Evolutionary conservation across 2,797 vertebrate genomes (phyloP), one percentile per base, ranked within the genome.

Genomic region (Trichosurus vulpecula): DNA sequence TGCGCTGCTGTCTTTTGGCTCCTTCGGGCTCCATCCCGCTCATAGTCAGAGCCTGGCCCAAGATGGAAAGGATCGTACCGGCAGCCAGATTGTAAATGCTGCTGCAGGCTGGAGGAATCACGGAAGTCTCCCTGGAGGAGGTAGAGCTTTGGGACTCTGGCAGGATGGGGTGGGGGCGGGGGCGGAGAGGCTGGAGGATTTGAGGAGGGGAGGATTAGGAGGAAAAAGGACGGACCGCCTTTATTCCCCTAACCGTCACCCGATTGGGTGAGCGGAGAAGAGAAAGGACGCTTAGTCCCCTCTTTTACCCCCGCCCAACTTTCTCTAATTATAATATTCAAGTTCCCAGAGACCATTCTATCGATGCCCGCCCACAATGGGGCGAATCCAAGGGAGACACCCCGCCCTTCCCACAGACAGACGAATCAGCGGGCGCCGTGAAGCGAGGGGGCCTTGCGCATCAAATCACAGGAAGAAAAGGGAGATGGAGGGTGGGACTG

Each of bases 71-170:
- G n/a, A 74, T 4, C 31, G 4, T 4, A 31, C 12, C 11, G 11
- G 9, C 4, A 57, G 27, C 56, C 56, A 57, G 56, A 61, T 31
- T 61, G 56, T 22, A 30, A 57, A 57, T 35, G 57, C 57, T 2
- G 14, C 66, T 0, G 35, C 4, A 30, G 57, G 30, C 29, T 58
- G 29, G 58, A 74, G 61, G 35, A 74, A 94, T 93, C 96, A 81
- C 41, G 94, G 95, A 97, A 96, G 92, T 54, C 96, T 97, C 95
- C 97, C 29, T 91, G 94, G 96, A 95, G 95, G 96, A 94, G 66
- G 92, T 95, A 91, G 92, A 90, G 54, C 22, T 0, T 94, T 57
- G 30, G 92, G 93, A 91, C 90, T 89, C 94, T 94, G 81, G 58
- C 94, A 57, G 52, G 66, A 9, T 16, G 91, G 89, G 29, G 10